Base-by-base conservation (phyloP, 1,140 invertebrate species). In the Drusus annulatus region DNA sequence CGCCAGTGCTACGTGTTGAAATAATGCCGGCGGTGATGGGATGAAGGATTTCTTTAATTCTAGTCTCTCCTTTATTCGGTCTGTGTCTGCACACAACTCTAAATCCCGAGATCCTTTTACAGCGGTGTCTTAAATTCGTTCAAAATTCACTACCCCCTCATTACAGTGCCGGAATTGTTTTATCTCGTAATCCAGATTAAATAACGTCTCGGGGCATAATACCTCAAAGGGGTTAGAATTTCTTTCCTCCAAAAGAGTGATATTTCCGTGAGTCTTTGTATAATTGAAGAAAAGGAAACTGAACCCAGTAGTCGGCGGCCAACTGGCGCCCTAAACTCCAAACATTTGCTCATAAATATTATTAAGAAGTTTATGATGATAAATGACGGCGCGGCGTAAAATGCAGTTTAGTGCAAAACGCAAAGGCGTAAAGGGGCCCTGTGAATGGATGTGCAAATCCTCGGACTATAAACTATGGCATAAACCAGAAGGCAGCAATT, bases 341-440 rank as follows among this genome's bases (percentile, higher is more conserved):
- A 60, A 51, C 17, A 19, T 65, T 36, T 63, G 2, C 76, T 79
- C 81, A 82, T 82, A 79, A 82, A 82, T 82, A 81, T 78, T 76
- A 77, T 82, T 68, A 77, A 80, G 15, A 62, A 63, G 52, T 80
- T 80, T 77, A 80, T 65, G 78, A 82, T 82, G 81, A 82, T 82
- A 75, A 79, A 82, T 77, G 76, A 75, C 54, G 56, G 15, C 31
- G 21, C n/a, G 50, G 51, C 7, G 62, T 79, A 81, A 82, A 79
- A 82, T 82, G 81, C 81, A 82, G 17, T 68, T 62, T 63, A 68
- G 68, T 75, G 76, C 76, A 81, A 45, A 65, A 60, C 28, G 16
- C 54, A 15, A 50, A 25, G 10, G 45, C 50, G 28, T 23, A 50
- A 17, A 17, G 23, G 13, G 25, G 54, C 62, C 36, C 69, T 69